phyloP scores from a whole-genome alignment of 2,113 vertebrate genomes.

The Nothoprocta perdicaria region DNA sequence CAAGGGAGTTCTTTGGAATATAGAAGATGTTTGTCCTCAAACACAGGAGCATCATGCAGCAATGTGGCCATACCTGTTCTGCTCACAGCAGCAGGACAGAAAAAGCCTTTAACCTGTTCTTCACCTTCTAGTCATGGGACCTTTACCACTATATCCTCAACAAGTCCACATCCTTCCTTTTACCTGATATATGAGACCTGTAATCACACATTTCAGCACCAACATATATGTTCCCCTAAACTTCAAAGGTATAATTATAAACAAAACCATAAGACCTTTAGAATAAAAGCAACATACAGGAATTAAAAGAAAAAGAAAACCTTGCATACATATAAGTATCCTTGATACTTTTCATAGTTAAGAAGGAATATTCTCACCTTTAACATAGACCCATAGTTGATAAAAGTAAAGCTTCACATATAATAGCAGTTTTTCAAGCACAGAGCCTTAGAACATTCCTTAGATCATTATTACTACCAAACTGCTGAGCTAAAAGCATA shows the following conservation, averaged over 20 bases:
- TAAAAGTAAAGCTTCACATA: accelerated
- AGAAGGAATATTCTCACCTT: neutral
- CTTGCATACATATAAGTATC: too few species aligned
- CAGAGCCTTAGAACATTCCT: accelerated
- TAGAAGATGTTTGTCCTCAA: neutral
- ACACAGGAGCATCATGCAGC: neutral
- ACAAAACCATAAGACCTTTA: neutral
- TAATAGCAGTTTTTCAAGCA: neutral
- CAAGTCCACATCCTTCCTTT: neutral
- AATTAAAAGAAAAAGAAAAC: neutral
- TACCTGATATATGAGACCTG: neutral
- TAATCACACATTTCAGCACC: neutral
- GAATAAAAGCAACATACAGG: neutral
- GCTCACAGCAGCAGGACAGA: neutral
- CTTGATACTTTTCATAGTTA: accelerated
- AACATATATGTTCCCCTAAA: neutral
- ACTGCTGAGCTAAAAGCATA: neutral
- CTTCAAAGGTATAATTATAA: accelerated
- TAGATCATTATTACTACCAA: neutral
- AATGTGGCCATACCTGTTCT: constrained; percentile 35
- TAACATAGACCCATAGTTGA: too few species aligned
- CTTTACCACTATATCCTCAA: neutral
- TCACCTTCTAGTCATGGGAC: neutral
- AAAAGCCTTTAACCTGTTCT: neutral
- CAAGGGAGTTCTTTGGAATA: neutral